phyloP scores from a whole-genome alignment of 2,113 vertebrate genomes.

The Abramis brama region DNA sequence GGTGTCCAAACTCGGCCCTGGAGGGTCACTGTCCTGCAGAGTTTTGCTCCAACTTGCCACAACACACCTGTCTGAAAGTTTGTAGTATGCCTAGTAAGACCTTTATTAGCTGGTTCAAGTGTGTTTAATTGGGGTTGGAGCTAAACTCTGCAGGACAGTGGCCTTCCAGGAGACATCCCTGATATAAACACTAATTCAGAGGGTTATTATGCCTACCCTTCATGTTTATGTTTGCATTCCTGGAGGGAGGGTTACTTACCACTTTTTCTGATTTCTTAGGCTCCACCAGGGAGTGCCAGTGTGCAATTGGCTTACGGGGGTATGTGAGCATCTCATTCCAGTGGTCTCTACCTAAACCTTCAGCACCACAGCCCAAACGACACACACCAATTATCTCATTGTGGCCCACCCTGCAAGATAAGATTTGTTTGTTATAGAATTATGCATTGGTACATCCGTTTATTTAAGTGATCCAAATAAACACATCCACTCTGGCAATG shows the following conservation, averaged over 20 bases:
- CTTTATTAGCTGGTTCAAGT: too few relatives aligned
- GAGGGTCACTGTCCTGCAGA: too few relatives aligned
- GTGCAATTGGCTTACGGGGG: constrained; percentile 95
- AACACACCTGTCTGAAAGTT: too few relatives aligned
- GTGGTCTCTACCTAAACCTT: constrained; percentile 95
- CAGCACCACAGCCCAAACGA: constrained; percentile 84
- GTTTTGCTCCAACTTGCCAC: too few relatives aligned
- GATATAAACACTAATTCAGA: neutral
- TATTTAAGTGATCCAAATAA: neutral
- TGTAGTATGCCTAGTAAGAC: too few relatives aligned
- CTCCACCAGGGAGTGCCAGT: constrained; percentile 96
- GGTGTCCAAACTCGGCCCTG: too few relatives aligned
- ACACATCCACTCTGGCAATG: neutral
- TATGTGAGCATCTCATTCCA: constrained; percentile 99
- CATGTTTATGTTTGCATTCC: neutral
- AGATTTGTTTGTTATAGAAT: neutral
- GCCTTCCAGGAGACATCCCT: too few relatives aligned
- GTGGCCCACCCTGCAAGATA: constrained; percentile 89
- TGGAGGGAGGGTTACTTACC: constrained; percentile 69
- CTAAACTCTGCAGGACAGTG: too few relatives aligned
- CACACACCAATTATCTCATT: constrained; percentile 98
- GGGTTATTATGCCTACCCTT: neutral
- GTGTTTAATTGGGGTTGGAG: too few relatives aligned
- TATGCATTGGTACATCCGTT: neutral
- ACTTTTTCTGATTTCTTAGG: constrained; percentile 97